Base-by-base conservation (phyloP, 1,140 invertebrate genomes). In the Megalopta genalis region DNA sequence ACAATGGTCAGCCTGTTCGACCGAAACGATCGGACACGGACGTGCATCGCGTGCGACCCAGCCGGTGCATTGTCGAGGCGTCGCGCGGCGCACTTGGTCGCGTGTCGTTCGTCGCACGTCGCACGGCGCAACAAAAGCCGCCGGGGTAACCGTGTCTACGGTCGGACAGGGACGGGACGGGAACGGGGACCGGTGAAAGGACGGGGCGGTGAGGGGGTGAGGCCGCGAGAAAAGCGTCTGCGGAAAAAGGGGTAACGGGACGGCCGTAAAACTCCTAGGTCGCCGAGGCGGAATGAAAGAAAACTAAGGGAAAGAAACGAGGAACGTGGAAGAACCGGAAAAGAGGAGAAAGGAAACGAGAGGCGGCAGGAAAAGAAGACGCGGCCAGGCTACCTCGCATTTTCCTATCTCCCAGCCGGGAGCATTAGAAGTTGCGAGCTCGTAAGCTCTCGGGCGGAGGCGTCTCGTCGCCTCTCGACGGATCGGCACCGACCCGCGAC, bases 401-500 rank as follows among this genome's bases (percentile, higher is more conserved):
- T 85, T 83, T 78, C 70, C 70, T 76, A 85, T 85, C 59, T 66
- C 39, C 52, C 32, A 2, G 32, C 27, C 62, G 49, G 49, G 73
- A 74, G 74, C 73, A 80, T 81, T 66, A 80, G 80, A 83, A 84
- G 60, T 79, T 67, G 80, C 71, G 64, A 77, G 63, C 67, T 69
- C 52, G 65, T 78, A 70, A 83, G 60, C 80, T 83, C 59, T 57
- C 42, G n/a, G 27, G 18, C 23, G 18, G 42, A 65, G 69, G 32
- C 57, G 8, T 54, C 18, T 8, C 57, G 6, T n/a, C 49, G 68
- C 21, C 59, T 46, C 60, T 63, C 71, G n/a, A 2, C 42, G 70
- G 25, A 27, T 57, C 77, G 49, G 6, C 63, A 25, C 2, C 27
- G 37, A 23, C 54, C 57, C 42, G 42, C 27, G 23, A 27, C 42